Evolutionary conservation across 2,113 vertebrate species (phyloP).

Genomic region (Chrysemys picta): DNA sequence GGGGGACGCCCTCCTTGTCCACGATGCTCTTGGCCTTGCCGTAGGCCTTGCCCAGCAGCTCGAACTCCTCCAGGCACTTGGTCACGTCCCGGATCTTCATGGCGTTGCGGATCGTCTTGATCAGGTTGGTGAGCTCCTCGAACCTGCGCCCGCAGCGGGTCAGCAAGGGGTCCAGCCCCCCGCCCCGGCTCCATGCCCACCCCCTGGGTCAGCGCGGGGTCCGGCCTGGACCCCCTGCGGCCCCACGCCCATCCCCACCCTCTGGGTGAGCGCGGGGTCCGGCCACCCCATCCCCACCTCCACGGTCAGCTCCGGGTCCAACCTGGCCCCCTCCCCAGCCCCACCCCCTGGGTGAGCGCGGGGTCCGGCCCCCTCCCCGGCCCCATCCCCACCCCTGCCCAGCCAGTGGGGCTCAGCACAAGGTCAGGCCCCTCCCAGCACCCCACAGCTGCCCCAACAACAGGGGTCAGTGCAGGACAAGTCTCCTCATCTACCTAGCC

Average conservation of each 20-base stretch:
- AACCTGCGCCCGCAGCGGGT: conserved; percentile 76
- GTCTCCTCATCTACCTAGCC: too few species aligned
- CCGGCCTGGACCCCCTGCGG: neutral
- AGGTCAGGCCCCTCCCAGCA: too few species aligned
- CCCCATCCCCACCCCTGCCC: too few species aligned
- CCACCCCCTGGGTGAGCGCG: neutral
- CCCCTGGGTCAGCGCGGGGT: too few species aligned
- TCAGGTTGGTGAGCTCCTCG: conserved; percentile 92
- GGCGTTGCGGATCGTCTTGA: conserved; percentile 93
- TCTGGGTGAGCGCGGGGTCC: neutral
- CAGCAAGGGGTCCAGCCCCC: too few species aligned
- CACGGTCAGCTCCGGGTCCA: too few species aligned
- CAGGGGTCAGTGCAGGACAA: too few species aligned
- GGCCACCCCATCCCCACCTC: neutral
- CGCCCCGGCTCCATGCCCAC: too few species aligned
- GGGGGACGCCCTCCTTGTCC: conserved; percentile 91
- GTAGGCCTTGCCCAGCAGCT: conserved; percentile 90
- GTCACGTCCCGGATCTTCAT: conserved; percentile 95
- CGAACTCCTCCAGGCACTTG: conserved; percentile 93
- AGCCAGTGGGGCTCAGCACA: too few species aligned
- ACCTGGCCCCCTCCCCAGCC: neutral
- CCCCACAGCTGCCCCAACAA: too few species aligned
- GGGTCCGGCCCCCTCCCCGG: too few species aligned
- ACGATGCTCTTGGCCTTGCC: conserved; percentile 92
- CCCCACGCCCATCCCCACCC: too few species aligned